A percentile compares a stretch with the other conserved stretches of the same genome.
These are phyloP conservation scores for Cataglyphis albicans DNA, from an alignment of 2,888 invertebrate species.

Conservation along the genomic window DNA sequence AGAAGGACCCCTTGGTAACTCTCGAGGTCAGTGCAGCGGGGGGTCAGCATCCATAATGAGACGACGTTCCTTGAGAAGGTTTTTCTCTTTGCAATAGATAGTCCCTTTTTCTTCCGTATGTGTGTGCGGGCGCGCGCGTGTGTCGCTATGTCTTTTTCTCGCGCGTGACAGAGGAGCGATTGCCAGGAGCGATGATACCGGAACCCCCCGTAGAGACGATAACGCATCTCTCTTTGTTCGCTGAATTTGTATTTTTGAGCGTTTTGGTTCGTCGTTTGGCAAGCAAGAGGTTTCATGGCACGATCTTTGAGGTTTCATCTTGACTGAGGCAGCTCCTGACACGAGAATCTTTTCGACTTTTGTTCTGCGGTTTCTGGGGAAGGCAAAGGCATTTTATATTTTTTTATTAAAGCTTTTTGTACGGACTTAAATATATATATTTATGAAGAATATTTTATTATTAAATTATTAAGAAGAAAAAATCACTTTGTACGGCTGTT, in stretches of 20 bases:
- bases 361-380: neutral
- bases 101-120: slow-evolving; percentile 42
- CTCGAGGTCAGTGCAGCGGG: slow-evolving; percentile 80
- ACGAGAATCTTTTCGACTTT: slow-evolving; percentile 22
- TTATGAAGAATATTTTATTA: too few species aligned
- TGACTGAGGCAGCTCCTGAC: slow-evolving; percentile 57
- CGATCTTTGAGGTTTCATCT: slow-evolving; percentile 71
- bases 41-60: slow-evolving; percentile 84
- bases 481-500: too few species aligned
- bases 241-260: slow-evolving; percentile 82
- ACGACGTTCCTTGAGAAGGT: slow-evolving; percentile 75
- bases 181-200: slow-evolving; percentile 60
- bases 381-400: neutral
- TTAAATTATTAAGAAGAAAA: too few species aligned
- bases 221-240: slow-evolving; percentile 82
- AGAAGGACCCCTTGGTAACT: slow-evolving; percentile 77
- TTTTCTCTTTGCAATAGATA: slow-evolving; percentile 64
- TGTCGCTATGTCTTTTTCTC: slow-evolving; percentile 53
- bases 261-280: slow-evolving; percentile 76
- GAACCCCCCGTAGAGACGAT: slow-evolving; percentile 80
- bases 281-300: slow-evolving; percentile 75
- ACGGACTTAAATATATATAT: too few species aligned
- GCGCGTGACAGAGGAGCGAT: slow-evolving; percentile 47
- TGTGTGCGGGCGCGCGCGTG: slow-evolving; percentile 18
- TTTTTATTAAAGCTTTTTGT: too few species aligned